Evolutionary conservation across 2,797 vertebrate genomes (phyloP).

Genomic region (Tenualosa ilisha): DNA sequence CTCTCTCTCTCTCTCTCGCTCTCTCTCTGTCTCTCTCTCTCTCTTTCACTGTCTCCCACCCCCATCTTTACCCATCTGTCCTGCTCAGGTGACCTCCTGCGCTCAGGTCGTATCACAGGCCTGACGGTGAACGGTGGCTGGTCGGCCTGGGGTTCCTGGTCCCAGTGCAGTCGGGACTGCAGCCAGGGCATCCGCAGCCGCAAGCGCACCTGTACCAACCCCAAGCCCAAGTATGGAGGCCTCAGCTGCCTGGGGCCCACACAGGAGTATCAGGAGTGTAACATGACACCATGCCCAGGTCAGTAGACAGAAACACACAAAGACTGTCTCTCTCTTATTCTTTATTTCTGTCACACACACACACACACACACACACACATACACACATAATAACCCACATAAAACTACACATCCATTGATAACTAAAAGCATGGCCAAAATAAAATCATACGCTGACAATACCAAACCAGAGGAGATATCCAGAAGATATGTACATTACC

Average conservation of each 20-base stretch:
- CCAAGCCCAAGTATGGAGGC: constrained; percentile 90
- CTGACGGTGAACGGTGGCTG: constrained; percentile 90
- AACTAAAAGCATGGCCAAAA: too few species aligned
- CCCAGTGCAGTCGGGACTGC: constrained; percentile 94
- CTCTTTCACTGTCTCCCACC: not conserved
- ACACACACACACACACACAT: constrained; percentile 1
- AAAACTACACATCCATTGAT: not conserved
- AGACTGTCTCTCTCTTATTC: too few species aligned
- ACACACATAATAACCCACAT: not conserved
- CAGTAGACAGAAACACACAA: constrained; percentile 45
- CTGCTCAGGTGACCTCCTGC: constrained; percentile 83
- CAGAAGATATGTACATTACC: too few species aligned
- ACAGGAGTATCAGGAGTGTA: constrained; percentile 95
- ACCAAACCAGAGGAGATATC: too few species aligned
- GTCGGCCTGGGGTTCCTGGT: constrained; percentile 91
- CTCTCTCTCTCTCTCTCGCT: not conserved
- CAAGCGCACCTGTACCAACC: constrained; percentile 90
- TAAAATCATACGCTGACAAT: too few species aligned
- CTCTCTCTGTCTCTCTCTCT: not conserved
- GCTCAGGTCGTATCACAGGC: constrained; percentile 83
- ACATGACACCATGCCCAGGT: constrained; percentile 95
- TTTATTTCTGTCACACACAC: too few species aligned
- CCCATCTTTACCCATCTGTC: not conserved
- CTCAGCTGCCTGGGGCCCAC: constrained; percentile 85
- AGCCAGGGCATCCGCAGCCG: constrained; percentile 89